These are phyloP conservation scores for Agonopterix subpropinquella DNA, from an alignment of 2,888 invertebrate species.

Conservation along the genomic window DNA sequence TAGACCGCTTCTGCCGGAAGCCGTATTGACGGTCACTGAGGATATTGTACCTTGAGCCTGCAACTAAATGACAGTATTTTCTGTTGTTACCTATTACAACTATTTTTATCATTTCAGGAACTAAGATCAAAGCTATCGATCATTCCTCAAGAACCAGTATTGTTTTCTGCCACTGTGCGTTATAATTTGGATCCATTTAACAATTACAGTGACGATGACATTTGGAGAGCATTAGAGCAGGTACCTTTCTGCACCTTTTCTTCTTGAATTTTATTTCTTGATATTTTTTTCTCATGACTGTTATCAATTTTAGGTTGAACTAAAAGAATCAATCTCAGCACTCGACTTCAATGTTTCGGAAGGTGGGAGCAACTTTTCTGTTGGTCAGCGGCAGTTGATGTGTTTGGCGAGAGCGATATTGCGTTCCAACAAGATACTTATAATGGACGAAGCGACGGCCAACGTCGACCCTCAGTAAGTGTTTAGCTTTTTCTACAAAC, in stretches of 20 bases:
- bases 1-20: too few species aligned
- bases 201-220: slow-evolving; percentile 74
- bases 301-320: slow-evolving; percentile 75
- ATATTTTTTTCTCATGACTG: background rate
- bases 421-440: slow-evolving; percentile 87
- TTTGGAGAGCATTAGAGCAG: slow-evolving; percentile 83
- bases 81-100: too few species aligned
- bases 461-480: slow-evolving; percentile 90
- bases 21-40: too few species aligned
- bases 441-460: slow-evolving; percentile 95
- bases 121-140: slow-evolving; percentile 82
- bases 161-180: slow-evolving; percentile 80
- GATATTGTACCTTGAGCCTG: too few species aligned
- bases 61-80: background rate
- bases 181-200: slow-evolving; percentile 84
- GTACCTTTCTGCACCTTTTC: slow-evolving; percentile 21
- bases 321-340: slow-evolving; percentile 80
- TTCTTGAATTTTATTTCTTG: too few species aligned
- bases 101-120: slow-evolving; percentile 42
- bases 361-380: slow-evolving; percentile 88
- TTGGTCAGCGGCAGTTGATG: slow-evolving; percentile 92
- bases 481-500: too few species aligned
- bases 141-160: slow-evolving; percentile 81
- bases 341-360: slow-evolving; percentile 83
- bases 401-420: slow-evolving; percentile 93